Evolutionary conservation across 2,888 invertebrate genomes (phyloP), one percentile per base, ranked within the genome.

Genomic region (Drosophila crucigera): DNA sequence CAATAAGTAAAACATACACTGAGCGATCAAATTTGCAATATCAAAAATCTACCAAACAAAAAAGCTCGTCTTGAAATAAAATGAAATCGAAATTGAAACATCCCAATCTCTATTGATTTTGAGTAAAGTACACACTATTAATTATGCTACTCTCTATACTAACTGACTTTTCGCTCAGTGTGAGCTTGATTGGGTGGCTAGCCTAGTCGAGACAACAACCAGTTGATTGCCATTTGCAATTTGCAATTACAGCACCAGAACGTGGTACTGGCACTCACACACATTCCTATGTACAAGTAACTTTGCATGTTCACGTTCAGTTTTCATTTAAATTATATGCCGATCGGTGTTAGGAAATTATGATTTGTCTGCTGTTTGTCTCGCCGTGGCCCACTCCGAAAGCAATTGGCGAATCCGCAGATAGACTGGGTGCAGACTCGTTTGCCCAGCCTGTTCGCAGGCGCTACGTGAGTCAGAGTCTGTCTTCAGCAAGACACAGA

Each of bases 301-400:
- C 41, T 25, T 25, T 69, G 56, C 41, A 68, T 67, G 55, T 60
- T 63, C 66, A 73, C 66, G 61, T 66, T 82, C 69, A 37, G 69
- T 69, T 82, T 79, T 62, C 68, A 76, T 73, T 73, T 68, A 76
- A 90, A 86, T 76, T 80, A 73, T 54, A 76, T 63, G 64, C 56
- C 39, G 73, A 56, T 66, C 74, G 60, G 49, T 71, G 43, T 54
- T 71, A 89, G 82, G 87, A 90, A 91, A 89, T 76, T 76, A 89
- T 86, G 81, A 89, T 73, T 65, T 71, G 84, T 85, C 85, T 85
- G 83, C 67, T 74, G 75, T 72, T 73, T 74, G 85, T 86, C 68
- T 74, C 41, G 56, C 59, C 56, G 33, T 65, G 68, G 54, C 68
- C 43, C 59, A 73, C 74, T 76, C 47, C 33, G 31, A 54, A 28